Evolutionary conservation across 2,113 vertebrate genomes (phyloP), one percentile per base, ranked within the genome.

Genomic region (Chunga burmeisteri): DNA sequence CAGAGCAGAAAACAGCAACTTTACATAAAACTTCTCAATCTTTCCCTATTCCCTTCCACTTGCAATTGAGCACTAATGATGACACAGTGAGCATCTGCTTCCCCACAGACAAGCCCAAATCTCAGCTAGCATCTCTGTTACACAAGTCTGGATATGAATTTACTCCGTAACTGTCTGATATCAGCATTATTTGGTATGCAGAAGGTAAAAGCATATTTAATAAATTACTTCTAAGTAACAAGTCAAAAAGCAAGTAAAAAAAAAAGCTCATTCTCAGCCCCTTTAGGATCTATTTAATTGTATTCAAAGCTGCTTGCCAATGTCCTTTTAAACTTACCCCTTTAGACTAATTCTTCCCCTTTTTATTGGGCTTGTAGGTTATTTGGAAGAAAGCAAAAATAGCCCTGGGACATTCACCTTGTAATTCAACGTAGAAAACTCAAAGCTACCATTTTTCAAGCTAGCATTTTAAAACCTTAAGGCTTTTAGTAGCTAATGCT

Each of bases 401-500:
- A 90, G 85, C 84, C 74, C 74, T 66, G 89, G 91, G 87, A 94
- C 62, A 78, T 78, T 38, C 74, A 77, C 70, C 78, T 88, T 71
- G 10, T 58, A 86, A 87, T 65, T 72, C 86, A 4, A 85, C 53
- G 78, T 14, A 42, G 81, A 44, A 80, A 93, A 70, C 78, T 59
- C 93, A 77, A 55, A 95, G 71, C 42, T 78, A 20, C 84, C 84
- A 86, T 96, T 96, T 94, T 93, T 94, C 84, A 95, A 88, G 74
- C 67, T 42, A 91, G 71, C 70, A 65, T 73, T 94, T 93, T 59
- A 84, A 89, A 96, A 86, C 80, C 92, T 84, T 29, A 50, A 94
- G 93, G 93, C 71, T 95, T 94, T 93, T 50, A 85, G 84, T 34
- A 80, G 78, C 86, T 88, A 91, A 55, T 36, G 74, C 58, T 14